Percentiles rank a stretch among this genome's conserved stretches.
Evolutionary conservation across 92 coral and sea anemone species (phyloP).

Genomic region (Heliopora coerulea): DNA sequence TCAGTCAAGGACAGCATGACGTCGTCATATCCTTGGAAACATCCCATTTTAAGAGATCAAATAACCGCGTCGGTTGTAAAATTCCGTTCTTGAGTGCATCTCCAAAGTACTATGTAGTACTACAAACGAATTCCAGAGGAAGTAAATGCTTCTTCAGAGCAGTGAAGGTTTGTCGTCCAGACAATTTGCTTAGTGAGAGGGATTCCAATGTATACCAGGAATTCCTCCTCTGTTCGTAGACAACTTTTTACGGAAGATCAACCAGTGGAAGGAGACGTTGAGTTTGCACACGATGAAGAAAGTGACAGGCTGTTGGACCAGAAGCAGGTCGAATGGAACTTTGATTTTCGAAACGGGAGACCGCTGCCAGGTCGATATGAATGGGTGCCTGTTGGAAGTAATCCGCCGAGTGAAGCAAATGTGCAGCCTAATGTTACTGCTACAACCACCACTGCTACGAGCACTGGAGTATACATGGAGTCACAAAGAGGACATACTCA

Average conservation of each 20-base stretch:
- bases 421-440: constrained; percentile 2
- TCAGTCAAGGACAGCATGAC: constrained; percentile 30
- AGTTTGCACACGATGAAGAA: constrained; percentile 14
- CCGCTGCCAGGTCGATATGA: constrained; percentile 88
- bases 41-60: constrained; percentile 39
- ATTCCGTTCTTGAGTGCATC: constrained; percentile 23
- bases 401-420: not conserved
- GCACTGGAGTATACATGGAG: not conserved
- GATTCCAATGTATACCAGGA: constrained; percentile 24
- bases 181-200: not conserved
- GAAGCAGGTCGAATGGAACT: constrained; percentile 81
- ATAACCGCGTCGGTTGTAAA: constrained; percentile 44
- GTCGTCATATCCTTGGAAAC: constrained; percentile 45
- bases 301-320: constrained; percentile 43
- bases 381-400: constrained; percentile 75
- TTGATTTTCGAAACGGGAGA: constrained; percentile 79
- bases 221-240: constrained; percentile 14
- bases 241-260: constrained; percentile 18
- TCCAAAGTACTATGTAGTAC: constrained; percentile 53
- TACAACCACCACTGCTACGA: constrained; percentile 3
- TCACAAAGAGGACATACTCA: constrained; percentile 1
- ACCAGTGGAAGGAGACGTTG: constrained; percentile 18
- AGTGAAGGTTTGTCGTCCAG: not conserved
- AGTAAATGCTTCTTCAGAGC: constrained; percentile 8
- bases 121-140: constrained; percentile 65